phyloP scores from a whole-genome alignment of 2,113 vertebrate species.

The Cryptomyrus ogoouensis region DNA sequence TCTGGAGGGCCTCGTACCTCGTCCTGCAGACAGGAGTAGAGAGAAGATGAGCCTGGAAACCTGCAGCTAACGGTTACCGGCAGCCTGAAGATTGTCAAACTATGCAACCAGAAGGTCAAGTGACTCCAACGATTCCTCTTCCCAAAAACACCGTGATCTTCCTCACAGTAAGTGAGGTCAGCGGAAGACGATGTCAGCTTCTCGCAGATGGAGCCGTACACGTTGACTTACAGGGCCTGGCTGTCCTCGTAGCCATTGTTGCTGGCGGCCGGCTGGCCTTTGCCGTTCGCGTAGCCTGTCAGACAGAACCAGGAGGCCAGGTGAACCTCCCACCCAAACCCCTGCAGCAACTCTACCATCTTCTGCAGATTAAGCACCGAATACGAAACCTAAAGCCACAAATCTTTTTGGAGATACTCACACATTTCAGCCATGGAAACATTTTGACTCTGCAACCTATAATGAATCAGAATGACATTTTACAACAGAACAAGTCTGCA shows the following conservation, averaged over 20 bases:
- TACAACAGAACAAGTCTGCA: background rate
- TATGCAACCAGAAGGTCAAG: background rate
- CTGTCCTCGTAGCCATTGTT: slow-evolving; percentile 33
- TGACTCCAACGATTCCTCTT: background rate
- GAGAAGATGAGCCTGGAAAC: background rate
- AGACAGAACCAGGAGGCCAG: background rate
- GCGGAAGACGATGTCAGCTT: background rate
- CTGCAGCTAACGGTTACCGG: no score
- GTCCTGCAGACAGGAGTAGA: slow-evolving; percentile 48
- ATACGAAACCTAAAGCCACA: background rate
- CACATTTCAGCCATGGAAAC: slow-evolving; percentile 49
- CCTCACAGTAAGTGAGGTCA: background rate
- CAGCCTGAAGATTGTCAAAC: background rate
- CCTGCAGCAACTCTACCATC: background rate
- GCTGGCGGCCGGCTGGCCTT: slow-evolving; percentile 39
- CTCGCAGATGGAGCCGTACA: background rate
- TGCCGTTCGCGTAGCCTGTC: background rate
- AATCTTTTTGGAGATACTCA: slow-evolving; percentile 44
- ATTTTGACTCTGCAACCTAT: slow-evolving; percentile 42
- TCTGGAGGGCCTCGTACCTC: slow-evolving; percentile 63
- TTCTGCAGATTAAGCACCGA: background rate
- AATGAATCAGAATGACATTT: background rate
- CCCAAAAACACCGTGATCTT: background rate
- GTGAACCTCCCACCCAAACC: background rate
- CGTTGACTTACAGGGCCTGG: slow-evolving; percentile 52